Evolutionary conservation across 2,888 invertebrate genomes (phyloP), one percentile per base, ranked within the genome.

Genomic region (Brachylomia viminalis): DNA sequence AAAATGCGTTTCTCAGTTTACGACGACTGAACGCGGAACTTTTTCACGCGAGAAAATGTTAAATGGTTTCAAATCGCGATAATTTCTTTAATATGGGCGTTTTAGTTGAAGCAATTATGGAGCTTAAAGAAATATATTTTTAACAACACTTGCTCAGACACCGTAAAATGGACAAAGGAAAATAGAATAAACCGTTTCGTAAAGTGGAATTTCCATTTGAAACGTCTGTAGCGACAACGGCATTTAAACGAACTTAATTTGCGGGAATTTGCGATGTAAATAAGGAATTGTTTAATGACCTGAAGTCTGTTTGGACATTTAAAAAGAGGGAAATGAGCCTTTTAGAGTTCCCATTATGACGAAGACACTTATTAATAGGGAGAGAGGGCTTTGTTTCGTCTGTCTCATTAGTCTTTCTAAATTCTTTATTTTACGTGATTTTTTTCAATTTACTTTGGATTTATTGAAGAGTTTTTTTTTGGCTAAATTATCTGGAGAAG

Each of bases 201-300:
- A 80, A 83, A 88, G 85, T 79, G 80, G 84, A 88, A 87, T 87
- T 89, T 86, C 83, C 82, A 79, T 84, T 87, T 82, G 75, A 77
- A 84, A 80, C 84, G 87, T 88, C 85, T 87, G 84, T 84, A 84
- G 79, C 80, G 76, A 88, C 87, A 87, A 84, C 86, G 87, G 83
- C 76, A 89, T 88, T 88, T 90, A 87, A 88, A 85, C 82, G 86
- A 88, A 88, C 90, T 90, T 89, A 92, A 91, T 92, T 91, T 91
- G 87, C 83, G 85, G 85, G 86, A 87, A 87, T 90, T 92, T 83
- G 88, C 86, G 87, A 89, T 90, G 90, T 90, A 90, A 92, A 92
- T 91, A 90, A 90, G 87, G 87, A 89, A 90, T 90, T 87, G 89
- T 85, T 89, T 90, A 91, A 91, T 91, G 89, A 86, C 84, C 84